These are phyloP conservation scores for Orgyia antiqua DNA, from an alignment of 2,888 invertebrate species.

Conservation along the genomic window DNA sequence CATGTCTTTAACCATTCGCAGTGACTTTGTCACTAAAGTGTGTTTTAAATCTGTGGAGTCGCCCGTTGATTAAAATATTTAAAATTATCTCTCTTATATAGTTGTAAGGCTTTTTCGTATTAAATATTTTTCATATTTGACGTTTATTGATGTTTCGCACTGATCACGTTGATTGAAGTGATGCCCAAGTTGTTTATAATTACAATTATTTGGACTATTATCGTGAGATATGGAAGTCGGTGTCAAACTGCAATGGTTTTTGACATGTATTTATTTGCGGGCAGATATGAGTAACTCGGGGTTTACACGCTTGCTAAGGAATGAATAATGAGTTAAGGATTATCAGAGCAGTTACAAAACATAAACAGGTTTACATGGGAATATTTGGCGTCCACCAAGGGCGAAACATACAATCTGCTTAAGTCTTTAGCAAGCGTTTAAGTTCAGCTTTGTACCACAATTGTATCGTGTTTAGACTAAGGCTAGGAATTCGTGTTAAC, in stretches of 20 bases:
- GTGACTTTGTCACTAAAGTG: constrained; percentile 15
- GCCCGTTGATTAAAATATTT: constrained; percentile 31
- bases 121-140: constrained; percentile 32
- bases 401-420: no score
- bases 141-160: constrained; percentile 45
- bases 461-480: constrained; percentile 64
- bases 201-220: constrained; percentile 26
- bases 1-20: constrained; percentile 9
- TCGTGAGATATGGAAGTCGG: constrained; percentile 14
- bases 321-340: no score
- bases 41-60: constrained; percentile 22
- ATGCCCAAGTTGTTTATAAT: no score
- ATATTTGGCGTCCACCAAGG: no score
- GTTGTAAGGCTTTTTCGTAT: constrained; percentile 40
- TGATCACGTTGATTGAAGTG: constrained; percentile 36
- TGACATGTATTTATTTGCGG: constrained; percentile 2
- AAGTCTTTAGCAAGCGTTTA: no score
- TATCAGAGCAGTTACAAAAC: no score
- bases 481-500: constrained; percentile 71
- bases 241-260: constrained; percentile 6
- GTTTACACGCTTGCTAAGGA: no score
- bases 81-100: constrained; percentile 40
- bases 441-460: no score
- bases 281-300: no score
- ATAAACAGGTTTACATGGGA: no score